Percentiles rank a stretch among this genome's conserved stretches.
Evolutionary conservation across 2,113 vertebrate genomes (phyloP).

Genomic region (Platichthys stellatus): DNA sequence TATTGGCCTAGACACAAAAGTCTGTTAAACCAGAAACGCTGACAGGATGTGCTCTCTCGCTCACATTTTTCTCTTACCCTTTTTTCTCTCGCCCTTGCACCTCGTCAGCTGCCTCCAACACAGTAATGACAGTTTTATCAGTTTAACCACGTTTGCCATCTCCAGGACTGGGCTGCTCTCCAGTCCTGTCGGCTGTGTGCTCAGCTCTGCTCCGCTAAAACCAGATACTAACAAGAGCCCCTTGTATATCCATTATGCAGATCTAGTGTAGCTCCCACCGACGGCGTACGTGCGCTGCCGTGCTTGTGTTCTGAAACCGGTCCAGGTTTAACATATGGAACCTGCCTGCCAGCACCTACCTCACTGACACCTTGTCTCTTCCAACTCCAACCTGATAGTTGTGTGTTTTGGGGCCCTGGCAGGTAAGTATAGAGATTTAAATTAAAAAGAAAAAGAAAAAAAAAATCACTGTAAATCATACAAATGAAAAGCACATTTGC

Average conservation of each 20-base stretch:
- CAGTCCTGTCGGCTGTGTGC: constrained; percentile 60
- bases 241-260: constrained; percentile 62
- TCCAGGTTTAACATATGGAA: constrained; percentile 68
- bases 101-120: constrained; percentile 58
- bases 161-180: constrained; percentile 67
- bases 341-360: constrained; percentile 62
- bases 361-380: constrained; percentile 44
- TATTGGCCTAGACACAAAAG: constrained; percentile 27
- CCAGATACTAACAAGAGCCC: constrained; percentile 61
- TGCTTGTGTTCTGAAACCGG: constrained; percentile 42
- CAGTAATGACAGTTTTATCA: constrained; percentile 78
- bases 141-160: constrained; percentile 74
- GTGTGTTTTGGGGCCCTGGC: constrained; percentile 36
- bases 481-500: constrained; percentile 37
- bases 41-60: constrained; percentile 58
- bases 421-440: constrained; percentile 17
- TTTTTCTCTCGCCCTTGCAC: constrained; percentile 44
- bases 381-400: constrained; percentile 43
- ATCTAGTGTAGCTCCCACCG: constrained; percentile 20
- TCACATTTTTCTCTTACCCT: constrained; percentile 20
- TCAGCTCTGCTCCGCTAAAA: constrained; percentile 51
- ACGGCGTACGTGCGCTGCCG: constrained; percentile 5
- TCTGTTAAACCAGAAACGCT: constrained; percentile 15
- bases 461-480: constrained; percentile 23
- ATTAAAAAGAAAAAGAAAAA: constrained; percentile 19